These are phyloP conservation scores for Adelognathus sp. DNA, from an alignment of 2,888 invertebrate genomes.

Conservation along the genomic window DNA sequence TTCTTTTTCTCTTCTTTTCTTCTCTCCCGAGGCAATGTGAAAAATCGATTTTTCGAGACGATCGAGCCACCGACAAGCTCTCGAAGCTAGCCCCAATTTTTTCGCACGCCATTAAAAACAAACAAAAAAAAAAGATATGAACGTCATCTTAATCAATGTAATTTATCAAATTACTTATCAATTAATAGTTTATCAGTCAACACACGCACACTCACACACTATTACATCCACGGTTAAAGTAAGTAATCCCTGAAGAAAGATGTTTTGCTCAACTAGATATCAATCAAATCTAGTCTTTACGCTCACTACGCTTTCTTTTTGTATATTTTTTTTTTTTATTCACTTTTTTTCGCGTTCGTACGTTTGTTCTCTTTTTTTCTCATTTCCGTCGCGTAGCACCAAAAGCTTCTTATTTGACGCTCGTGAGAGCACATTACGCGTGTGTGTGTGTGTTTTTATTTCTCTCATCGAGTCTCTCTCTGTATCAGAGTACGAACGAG, in stretches of 20 bases:
- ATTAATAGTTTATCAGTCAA: conserved; percentile 79
- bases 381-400: conserved; percentile 50
- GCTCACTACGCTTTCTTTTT: conserved; percentile 30
- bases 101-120: conserved; percentile 35
- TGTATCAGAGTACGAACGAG: conserved; percentile 10
- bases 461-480: background rate
- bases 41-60: conserved; percentile 16
- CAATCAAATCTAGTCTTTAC: conserved; percentile 43
- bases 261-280: conserved; percentile 67
- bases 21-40: background rate
- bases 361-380: too few species aligned
- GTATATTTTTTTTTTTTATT: conserved; percentile 2
- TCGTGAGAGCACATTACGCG: conserved; percentile 9
- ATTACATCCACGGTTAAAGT: conserved; percentile 79
- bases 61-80: background rate
- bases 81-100: background rate
- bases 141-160: conserved; percentile 72
- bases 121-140: too few species aligned
- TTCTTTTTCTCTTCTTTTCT: background rate
- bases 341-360: conserved; percentile 19
- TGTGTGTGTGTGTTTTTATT: background rate
- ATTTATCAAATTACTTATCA: conserved; percentile 76
- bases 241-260: conserved; percentile 79
- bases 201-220: conserved; percentile 79
- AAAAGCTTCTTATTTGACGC: conserved; percentile 33